Evolutionary conservation across 2,888 invertebrate genomes (phyloP), one percentile per base, ranked within the genome.

Genomic region (Tipula vernalis): DNA sequence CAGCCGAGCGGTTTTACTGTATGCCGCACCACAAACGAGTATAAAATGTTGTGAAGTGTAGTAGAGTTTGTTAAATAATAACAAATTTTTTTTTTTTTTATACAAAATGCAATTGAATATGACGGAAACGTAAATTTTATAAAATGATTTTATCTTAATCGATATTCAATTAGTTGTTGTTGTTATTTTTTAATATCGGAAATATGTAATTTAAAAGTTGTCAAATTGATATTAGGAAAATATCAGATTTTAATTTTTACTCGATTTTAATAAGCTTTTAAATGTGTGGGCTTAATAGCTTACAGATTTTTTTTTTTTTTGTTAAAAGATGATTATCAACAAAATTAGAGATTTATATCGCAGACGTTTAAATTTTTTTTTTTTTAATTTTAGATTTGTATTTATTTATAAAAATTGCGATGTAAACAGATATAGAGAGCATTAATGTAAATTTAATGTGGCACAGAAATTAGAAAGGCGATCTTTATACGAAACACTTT

Each of bases 161-260:
- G 71, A 71, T 71, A 71, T 71, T 71, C 71, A 71, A 71, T 71
- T 71, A 8, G 44, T 44, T 51, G 51, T 51, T 51, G 15, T 51
- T 51, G 6, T 51, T 51, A 15, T 51, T 51, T n/a, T 4, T 51
- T 3, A 4, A 28, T 51, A 71, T 71, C 71, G 28, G 28, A 71
- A 71, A 71, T 71, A 71, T 71, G 71, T 71, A 71, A 71, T 71
- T 71, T 71, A 71, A 71, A 71, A 71, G 71, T 71, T 71, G 71
- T 71, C 71, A 71, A 71, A 28, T 71, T 71, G 71, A 71, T 28
- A 71, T 71, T 71, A 71, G 71, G 3, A 71, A 71, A 71, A 18
- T 71, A 71, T 71, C 71, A 10, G 71, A 71, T 71, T 28, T 71
- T 28, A 0, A 10, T 71, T 71, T 6, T 71, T 71, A 28, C 10